Base-by-base conservation (phyloP, 2,888 invertebrate genomes). In the Flabesymbios commensalis region DNA sequence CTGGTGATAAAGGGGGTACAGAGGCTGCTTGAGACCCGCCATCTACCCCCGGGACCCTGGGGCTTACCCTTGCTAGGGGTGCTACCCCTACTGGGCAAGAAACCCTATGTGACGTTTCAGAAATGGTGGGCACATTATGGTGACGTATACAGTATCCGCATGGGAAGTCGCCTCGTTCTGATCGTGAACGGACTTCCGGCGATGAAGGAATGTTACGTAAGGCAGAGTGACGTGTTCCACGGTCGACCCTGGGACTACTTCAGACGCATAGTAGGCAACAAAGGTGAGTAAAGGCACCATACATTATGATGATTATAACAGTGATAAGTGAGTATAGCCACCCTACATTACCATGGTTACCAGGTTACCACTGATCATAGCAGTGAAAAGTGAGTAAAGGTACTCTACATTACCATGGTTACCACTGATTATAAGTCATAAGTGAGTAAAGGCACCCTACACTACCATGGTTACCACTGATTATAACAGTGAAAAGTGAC, bases 131-230 rank as follows among this genome's bases (percentile, higher is more conserved):
- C 59, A 14, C 45, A 61, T 19, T 70, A 72, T 36, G 73, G 72
- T 1, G 73, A 73, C 45, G 55, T 73, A 14, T 68, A 61, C 36
- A 65, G 71, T 42, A 31, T 68, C 41, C 62, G 68, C 52, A 64
- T 73, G 65, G 73, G 72, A n/a, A 31, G 47, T 1, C 47, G 70
- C 14, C 57, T 68, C 29, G 68, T 69, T 14, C 56, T 73, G 32
- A 64, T 73, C 17, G n/a, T 73, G 7, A 73, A 69, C 33, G 72
- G 73, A 1, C 58, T 65, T 28, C 65, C 63, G 5, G 47, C 54
- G 3, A 65, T 73, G 55, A 68, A 63, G 60, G 70, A 72, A 24
- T 71, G 71, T 19, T 62, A 71, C 29, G 66, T 73, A 28, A 65
- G 63, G 31, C 61, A 72, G 33, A 68, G 65, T 1, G 68, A 69